These are phyloP conservation scores for Piscicola geometra DNA, from an alignment of 2,888 invertebrate genomes.

Conservation along the genomic window DNA sequence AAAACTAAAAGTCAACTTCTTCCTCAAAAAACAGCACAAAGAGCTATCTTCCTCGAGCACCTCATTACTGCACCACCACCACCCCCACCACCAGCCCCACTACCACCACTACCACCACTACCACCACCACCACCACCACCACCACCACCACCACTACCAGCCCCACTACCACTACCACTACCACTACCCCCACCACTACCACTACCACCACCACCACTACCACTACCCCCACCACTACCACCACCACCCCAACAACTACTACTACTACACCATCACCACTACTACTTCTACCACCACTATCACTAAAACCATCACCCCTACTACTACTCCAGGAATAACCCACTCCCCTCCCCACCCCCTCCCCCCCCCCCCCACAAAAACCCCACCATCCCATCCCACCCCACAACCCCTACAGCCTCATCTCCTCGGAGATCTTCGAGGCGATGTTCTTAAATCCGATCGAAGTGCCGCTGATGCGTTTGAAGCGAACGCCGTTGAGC, in stretches of 20 bases:
- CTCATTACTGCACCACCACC: too few relatives aligned
- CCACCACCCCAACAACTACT: not conserved
- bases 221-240: slow-evolving; percentile 7
- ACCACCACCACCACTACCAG: too few relatives aligned
- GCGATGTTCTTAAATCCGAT: slow-evolving; percentile 99
- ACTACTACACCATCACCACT: too few relatives aligned
- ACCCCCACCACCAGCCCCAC: not conserved
- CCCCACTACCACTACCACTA: slow-evolving; percentile 44
- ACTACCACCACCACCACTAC: not conserved
- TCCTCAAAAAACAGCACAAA: too few relatives aligned
- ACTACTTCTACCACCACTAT: too few relatives aligned
- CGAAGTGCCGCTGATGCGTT: slow-evolving; percentile 69
- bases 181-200: too few relatives aligned
- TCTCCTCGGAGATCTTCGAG: slow-evolving; percentile 98
- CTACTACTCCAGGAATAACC: not conserved
- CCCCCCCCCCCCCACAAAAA: not conserved
- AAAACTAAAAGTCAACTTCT: too few relatives aligned
- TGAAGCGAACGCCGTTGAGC: slow-evolving; percentile 86
- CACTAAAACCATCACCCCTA: not conserved
- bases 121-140: not conserved
- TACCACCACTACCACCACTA: not conserved
- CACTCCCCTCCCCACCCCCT: not conserved
- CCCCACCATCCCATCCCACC: not conserved
- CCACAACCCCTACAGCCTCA: slow-evolving; percentile 69
- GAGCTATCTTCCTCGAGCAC: too few relatives aligned